Base-by-base conservation (phyloP, 2,113 vertebrate species). In the Vulpes vulpes region DNA sequence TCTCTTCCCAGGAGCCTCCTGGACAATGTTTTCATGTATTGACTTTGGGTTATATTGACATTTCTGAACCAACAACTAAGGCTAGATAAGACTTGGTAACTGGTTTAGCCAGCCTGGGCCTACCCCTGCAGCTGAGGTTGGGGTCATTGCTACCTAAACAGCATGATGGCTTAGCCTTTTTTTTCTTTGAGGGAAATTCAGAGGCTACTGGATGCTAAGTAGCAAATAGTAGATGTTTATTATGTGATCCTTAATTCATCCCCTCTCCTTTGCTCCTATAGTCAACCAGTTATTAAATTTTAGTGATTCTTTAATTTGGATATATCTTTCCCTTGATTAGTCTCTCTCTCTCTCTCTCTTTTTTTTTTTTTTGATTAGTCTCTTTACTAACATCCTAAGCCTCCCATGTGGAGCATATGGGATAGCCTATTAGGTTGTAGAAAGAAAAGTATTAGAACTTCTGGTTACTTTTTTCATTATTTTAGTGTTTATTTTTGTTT, bases 391-490 rank as follows among this genome's bases (percentile, higher is more conserved):
- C 11, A 35, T 32, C 14, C 9, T 79, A n/a, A 60, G 22, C 43
- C 19, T 90, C 30, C 51, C 43, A 2, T 59, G 17, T 79, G 35
- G n/a, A 89, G 16, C n/a, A 6, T 85, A 38, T 95, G 35, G 8
- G 14, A 55, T 53, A 27, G 73, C 78, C 43, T 20, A 38, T n/a
- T 94, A 92, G 22, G 35, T 87, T 71, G 55, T 32, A 86, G 87
- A 91, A 74, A 93, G 43, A 62, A 67, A 96, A 62, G n/a, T 89
- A 30, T 55, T 98, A 95, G 97, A 96, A 82, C 49, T 80, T 78
- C 6, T 32, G 12, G 80, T 80, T 88, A 59, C 74, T 51, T 71
- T 83, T 84, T 57, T 65, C 8, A 74, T 65, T 6, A 17, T 93
- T 60, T 20, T 3, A 69, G 38, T 35, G 16, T 78, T 78, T 95